These are phyloP conservation scores for Galerucella pusilla DNA, from an alignment of 2,888 invertebrate species.

Conservation along the genomic window DNA sequence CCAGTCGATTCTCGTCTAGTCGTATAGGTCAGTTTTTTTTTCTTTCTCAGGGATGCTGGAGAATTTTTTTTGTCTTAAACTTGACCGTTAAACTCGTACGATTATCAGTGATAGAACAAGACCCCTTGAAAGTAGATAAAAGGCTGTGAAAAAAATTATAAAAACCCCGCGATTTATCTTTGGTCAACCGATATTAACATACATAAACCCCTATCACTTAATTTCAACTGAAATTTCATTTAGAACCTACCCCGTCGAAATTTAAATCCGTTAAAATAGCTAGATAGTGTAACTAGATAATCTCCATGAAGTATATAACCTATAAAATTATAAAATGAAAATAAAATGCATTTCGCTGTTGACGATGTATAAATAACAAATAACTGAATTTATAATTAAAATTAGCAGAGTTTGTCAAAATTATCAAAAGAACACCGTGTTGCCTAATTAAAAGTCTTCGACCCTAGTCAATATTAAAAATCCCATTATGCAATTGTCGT, in stretches of 20 bases:
- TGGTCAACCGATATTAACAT: slow-evolving; percentile 1
- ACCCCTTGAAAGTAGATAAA: not conserved
- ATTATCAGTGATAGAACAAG: not conserved
- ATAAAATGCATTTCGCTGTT: too few relatives aligned
- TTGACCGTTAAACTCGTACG: slow-evolving; percentile 10
- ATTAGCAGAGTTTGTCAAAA: too few relatives aligned
- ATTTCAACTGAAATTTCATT: slow-evolving; percentile 4
- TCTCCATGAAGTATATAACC: too few relatives aligned
- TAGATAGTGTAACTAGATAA: too few relatives aligned
- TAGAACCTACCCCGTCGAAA: not conserved
- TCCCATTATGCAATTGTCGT: too few relatives aligned
- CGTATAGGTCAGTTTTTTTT: not conserved
- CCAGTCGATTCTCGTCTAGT: not conserved
- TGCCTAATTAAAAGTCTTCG: too few relatives aligned
- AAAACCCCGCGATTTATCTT: slow-evolving; percentile 1
- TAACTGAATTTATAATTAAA: too few relatives aligned
- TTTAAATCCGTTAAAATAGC: not conserved
- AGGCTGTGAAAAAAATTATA: not conserved
- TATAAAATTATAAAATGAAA: too few relatives aligned
- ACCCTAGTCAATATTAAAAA: too few relatives aligned
- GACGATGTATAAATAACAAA: too few relatives aligned
- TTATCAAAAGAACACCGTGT: too few relatives aligned
- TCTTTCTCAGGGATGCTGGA: slow-evolving; percentile 1
- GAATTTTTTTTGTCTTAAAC: not conserved
- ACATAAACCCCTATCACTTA: not conserved